Evolutionary conservation across 2,797 vertebrate genomes (phyloP).

Genomic region (Hybognathus amarus): DNA sequence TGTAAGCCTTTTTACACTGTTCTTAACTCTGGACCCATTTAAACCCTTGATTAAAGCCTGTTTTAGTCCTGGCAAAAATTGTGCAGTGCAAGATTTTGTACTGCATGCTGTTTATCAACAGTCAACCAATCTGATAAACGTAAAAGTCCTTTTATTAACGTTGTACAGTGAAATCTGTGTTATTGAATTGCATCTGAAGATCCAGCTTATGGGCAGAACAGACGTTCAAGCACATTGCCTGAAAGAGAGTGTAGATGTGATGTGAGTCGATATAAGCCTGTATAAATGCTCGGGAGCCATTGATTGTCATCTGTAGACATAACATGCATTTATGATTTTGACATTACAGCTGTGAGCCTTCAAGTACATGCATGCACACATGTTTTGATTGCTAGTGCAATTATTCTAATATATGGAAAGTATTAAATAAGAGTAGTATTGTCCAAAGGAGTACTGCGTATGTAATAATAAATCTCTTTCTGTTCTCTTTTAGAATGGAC

Average conservation of each 20-base stretch:
- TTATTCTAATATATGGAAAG: not conserved
- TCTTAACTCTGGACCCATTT: not conserved
- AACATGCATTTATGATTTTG: slow-evolving; percentile 13
- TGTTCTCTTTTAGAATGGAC: slow-evolving; percentile 79
- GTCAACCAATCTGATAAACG: not conserved
- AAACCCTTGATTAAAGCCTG: not conserved
- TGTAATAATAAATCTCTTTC: not conserved
- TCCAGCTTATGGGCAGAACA: not conserved
- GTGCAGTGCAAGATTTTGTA: not conserved
- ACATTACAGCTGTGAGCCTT: slow-evolving; percentile 23
- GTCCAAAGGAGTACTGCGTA: not conserved
- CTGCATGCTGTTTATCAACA: not conserved
- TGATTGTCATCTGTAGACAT: slow-evolving; percentile 17
- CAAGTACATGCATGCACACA: not conserved
- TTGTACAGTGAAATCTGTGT: not conserved
- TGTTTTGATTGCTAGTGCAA: not conserved
- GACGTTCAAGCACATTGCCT: not conserved
- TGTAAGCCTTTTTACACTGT: not conserved
- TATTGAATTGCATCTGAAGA: not conserved
- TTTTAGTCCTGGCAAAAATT: not conserved
- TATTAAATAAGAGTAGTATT: not conserved
- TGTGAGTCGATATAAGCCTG: not conserved
- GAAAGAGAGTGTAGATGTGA: not conserved
- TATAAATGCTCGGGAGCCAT: not conserved
- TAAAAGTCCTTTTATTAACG: not conserved